Percentiles rank a stretch among this genome's conserved stretches.
These are phyloP conservation scores for Aselliscus stoliczkanus DNA, from an alignment of 2,797 vertebrate species.

Conservation along the genomic window DNA sequence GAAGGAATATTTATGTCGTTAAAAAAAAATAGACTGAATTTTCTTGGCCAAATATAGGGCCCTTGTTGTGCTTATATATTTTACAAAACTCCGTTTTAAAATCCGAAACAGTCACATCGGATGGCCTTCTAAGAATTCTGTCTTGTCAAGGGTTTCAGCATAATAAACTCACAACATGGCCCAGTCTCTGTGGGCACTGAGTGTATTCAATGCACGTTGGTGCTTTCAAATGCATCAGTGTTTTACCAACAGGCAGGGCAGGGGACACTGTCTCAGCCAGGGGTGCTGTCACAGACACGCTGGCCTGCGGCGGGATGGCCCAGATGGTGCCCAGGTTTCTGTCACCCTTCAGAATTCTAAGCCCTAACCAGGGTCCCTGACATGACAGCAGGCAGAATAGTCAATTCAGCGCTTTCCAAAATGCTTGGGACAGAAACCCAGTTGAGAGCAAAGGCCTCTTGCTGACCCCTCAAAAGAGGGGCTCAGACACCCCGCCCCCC, in stretches of 20 bases:
- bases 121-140: not conserved
- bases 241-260: rapidly evolving
- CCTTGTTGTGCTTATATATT: not conserved
- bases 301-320: not conserved
- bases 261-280: not conserved
- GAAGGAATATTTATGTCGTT: not conserved
- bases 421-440: not conserved
- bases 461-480: not conserved
- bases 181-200: rapidly evolving
- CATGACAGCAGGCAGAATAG: not conserved
- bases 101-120: not conserved
- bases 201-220: rapidly evolving
- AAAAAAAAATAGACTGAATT: not conserved
- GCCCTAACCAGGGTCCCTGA: not conserved
- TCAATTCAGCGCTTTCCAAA: not conserved
- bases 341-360: not conserved
- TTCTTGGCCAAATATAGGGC: not conserved
- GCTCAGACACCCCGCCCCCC: not conserved
- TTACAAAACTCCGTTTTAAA: not conserved
- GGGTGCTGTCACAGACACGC: not conserved
- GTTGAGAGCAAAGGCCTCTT: not conserved
- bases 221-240: not conserved
- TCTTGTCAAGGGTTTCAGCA: not conserved
- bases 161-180: not conserved
- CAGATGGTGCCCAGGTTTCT: not conserved